Base-by-base conservation (phyloP, 2,888 invertebrate species). In the Ophion ventricosus region DNA sequence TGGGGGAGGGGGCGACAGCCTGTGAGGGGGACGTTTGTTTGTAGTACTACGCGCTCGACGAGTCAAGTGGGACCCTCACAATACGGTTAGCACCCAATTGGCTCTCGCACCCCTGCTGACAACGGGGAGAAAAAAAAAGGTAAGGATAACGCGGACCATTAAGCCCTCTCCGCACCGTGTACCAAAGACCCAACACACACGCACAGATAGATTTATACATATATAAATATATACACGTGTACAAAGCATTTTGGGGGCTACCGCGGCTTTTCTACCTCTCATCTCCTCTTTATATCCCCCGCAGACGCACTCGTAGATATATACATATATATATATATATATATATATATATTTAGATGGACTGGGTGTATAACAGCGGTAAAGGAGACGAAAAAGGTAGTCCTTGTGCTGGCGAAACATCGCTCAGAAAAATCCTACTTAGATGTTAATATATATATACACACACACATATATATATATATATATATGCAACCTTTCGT, bases 51-150 rank as follows among this genome's bases (percentile, higher is more conserved):
- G 61, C 87, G 89, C 83, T 84, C 85, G 67, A 54, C 82, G 88
- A 90, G 90, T 90, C 91, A 90, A 91, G 90, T 91, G 90, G 88
- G 85, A 80, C 72, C 85, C 88, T 88, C 86, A 87, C 74, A 75
- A 87, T 81, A 84, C 87, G 88, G 88, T 90, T 89, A 90, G 88
- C 88, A 87, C 88, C 88, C 89, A 90, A 90, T 90, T 89, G 90
- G 88, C 88, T 86, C 86, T 88, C 86, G 88, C 87, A 87, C 88
- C 88, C 87, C 83, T 86, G 83, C 85, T 82, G 87, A 83, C 85
- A 81, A 23, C 63, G 73, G 25, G 49, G 69, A 40, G 26, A 20
- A n/a, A 87, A 85, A 87, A 86, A 88, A 90, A 91, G 89, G 89
- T 88, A 88, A 85, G 77, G 82, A 80, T 56, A 61, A 25, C 26